Base-by-base conservation (phyloP, 2,888 invertebrate species). In the Erebia ligea region DNA sequence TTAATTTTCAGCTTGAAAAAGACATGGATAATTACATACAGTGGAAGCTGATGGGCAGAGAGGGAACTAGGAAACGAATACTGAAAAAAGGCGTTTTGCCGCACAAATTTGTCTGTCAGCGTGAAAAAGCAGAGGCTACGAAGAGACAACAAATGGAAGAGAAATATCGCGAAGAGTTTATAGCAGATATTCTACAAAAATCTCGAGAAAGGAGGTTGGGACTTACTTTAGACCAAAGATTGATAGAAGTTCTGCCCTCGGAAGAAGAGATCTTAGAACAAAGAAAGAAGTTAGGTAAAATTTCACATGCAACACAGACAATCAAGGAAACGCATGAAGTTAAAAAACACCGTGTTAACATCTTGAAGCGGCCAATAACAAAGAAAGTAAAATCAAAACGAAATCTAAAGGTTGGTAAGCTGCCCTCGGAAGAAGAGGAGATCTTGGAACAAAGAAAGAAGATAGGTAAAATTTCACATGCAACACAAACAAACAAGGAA, bases 1-100 rank as follows among this genome's bases (percentile, higher is more conserved):
- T 56, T 56, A 13, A 21, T 13, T 61, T 61, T 11, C 61, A 61
- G 61, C 45, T 61, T 42, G 61, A 42, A 61, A 19, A 19, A 19
- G 61, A 61, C 45, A 61, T 61, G 61, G 42, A 19, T 13, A 61
- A 61, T 45, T 61, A 45, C 61, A 19, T 61, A 8, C 42, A 42
- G 6, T 61, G 61, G 61, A 61, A 45, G 13, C 5, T 61, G 19
- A 61, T 61, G 61, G 45, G 61, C 42, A 61, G 40, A 10, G 42
- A 45, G 19, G 19, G 45, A 11, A 45, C 61, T n/a, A 61, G 21
- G 6, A 61, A 45, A 45, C 61, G 45, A 13, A 19, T 61, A 5
- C 45, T 61, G 13, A 61, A 42, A 19, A 45, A 61, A 21, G 61
- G 45, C n/a, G 45, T 61, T 13, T 6, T 61, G 8, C 61, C 61